These are phyloP conservation scores for Linurgus olivaceus DNA, from an alignment of 2,797 vertebrate genomes.

Conservation along the genomic window DNA sequence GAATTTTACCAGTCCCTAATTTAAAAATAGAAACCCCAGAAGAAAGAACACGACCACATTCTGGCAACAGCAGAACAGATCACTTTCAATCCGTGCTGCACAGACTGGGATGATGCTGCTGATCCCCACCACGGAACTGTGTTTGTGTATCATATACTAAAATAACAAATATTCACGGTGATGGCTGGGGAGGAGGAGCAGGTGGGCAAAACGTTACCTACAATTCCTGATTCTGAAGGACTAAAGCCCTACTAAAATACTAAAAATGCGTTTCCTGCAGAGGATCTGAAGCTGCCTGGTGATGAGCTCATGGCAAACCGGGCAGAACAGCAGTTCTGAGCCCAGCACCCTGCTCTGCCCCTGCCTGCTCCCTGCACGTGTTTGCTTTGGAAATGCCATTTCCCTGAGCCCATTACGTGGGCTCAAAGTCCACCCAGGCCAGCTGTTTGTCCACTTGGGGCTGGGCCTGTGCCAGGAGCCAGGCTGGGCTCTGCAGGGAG, in stretches of 20 bases:
- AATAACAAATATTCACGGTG: not conserved
- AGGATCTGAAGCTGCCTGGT: not conserved
- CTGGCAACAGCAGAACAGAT: not conserved
- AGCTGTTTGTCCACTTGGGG: not conserved
- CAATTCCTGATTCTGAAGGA: not conserved
- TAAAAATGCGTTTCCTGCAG: not conserved
- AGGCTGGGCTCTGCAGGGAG: not conserved
- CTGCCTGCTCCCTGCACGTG: not conserved
- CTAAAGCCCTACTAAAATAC: not conserved
- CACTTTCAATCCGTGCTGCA: not conserved
- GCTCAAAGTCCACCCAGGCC: conserved; percentile 19
- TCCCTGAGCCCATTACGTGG: not conserved
- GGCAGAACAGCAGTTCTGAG: not conserved
- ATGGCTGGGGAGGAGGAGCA: not conserved
- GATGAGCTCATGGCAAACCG: rapidly evolving
- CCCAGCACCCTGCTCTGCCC: not conserved
- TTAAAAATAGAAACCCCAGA: not conserved
- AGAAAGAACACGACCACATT: not conserved
- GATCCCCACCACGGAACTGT: not conserved
- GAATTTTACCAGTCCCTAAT: not conserved
- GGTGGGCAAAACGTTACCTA: rapidly evolving
- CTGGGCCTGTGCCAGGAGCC: not conserved
- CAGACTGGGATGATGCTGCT: not conserved
- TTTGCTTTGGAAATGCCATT: conserved; percentile 9
- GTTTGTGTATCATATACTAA: not conserved